phyloP scores from a whole-genome alignment of 2,797 vertebrate species.

The Aeoliscus strigatus region DNA sequence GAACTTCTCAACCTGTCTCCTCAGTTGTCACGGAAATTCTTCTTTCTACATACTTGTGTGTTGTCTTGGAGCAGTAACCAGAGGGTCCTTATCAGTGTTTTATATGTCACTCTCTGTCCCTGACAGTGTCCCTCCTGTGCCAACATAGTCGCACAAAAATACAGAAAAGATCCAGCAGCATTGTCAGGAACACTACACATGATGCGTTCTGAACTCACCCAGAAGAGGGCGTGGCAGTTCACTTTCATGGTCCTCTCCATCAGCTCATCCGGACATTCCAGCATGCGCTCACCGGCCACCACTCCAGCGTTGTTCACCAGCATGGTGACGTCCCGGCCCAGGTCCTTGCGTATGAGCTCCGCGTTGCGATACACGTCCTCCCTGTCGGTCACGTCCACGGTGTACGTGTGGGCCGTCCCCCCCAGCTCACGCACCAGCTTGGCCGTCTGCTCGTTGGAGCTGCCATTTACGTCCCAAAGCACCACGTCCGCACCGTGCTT shows the following conservation, averaged over 20 bases:
- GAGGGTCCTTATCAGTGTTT: no score
- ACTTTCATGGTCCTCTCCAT: conserved; percentile 71
- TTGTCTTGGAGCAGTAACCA: no score
- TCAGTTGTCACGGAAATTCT: no score
- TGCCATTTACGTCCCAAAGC: conserved; percentile 84
- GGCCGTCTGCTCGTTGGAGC: conserved; percentile 84
- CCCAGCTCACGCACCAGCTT: conserved; percentile 81
- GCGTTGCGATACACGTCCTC: conserved; percentile 54
- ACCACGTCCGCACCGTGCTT: conserved; percentile 82
- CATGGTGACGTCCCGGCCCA: conserved; percentile 62
- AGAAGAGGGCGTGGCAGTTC: conserved; percentile 73
- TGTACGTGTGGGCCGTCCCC: conserved; percentile 72
- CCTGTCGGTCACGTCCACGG: conserved; percentile 61
- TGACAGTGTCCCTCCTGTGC: no score
- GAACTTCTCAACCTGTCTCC: no score
- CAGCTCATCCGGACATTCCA: conserved; percentile 65
- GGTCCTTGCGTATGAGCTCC: conserved; percentile 51
- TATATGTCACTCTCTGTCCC: no score
- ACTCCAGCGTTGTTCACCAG: conserved; percentile 72
- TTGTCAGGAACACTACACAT: no score
- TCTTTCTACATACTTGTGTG: no score
- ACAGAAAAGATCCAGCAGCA: no score
- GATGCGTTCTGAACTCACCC: conserved; percentile 62
- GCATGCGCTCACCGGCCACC: conserved; percentile 61
- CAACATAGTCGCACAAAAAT: no score